Percentiles rank a stretch among this genome's conserved stretches.
Evolutionary conservation across 2,113 vertebrate species (phyloP).

Genomic region (Sebastes fasciatus): DNA sequence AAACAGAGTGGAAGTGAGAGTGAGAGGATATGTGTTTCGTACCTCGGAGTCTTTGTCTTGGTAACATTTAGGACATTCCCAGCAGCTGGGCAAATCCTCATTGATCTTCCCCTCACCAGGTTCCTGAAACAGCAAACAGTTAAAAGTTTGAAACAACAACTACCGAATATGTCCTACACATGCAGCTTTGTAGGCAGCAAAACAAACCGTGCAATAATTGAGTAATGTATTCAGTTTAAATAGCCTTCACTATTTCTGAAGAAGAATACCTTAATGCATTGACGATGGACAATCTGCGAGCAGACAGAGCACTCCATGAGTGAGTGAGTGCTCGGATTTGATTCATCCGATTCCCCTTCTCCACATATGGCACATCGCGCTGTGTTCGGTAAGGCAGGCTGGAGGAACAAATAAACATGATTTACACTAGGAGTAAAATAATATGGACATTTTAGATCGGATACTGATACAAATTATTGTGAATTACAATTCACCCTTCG

Average conservation of each 20-base stretch:
- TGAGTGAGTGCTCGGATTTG: conserved; percentile 88
- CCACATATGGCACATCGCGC: conserved; percentile 94
- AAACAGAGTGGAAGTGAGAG: not conserved
- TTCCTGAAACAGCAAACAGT: conserved; percentile 82
- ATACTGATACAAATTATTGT: not conserved
- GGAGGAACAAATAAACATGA: not conserved
- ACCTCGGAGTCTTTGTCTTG: conserved; percentile 88
- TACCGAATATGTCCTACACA: conserved; percentile 8
- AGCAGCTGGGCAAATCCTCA: conserved; percentile 96
- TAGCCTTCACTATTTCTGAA: not conserved
- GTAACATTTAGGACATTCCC: conserved; percentile 97
- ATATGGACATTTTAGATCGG: not conserved
- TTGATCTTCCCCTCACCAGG: conserved; percentile 94
- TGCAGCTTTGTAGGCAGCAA: conserved; percentile 1
- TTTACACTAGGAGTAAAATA: not conserved
- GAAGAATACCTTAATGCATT: conserved; percentile 90
- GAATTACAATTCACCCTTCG: not conserved
- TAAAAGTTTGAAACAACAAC: not conserved
- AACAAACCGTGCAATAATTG: not conserved
- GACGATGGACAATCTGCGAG: conserved; percentile 93
- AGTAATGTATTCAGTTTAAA: not conserved
- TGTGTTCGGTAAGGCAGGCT: conserved; percentile 96
- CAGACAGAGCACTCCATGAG: conserved; percentile 99
- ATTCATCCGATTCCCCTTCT: conserved; percentile 91
- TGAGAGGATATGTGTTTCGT: not conserved